phyloP scores from a whole-genome alignment of 92 coral and sea anemone species.

The Porites rus region DNA sequence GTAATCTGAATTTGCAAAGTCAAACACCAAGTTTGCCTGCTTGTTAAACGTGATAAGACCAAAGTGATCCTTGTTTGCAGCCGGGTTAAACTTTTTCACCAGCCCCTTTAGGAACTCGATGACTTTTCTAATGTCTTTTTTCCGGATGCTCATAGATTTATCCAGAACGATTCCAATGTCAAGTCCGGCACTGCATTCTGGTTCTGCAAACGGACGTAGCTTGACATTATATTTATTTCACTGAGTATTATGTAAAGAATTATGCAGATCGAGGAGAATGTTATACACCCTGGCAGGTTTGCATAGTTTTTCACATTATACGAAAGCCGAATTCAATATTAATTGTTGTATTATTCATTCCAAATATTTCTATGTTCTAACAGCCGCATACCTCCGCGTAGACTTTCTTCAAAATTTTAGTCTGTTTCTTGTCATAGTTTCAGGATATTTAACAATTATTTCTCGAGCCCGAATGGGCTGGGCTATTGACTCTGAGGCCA shows the following conservation, averaged over 20 bases:
- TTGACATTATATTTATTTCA: no score
- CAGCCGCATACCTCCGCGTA: no score
- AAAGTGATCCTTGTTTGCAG: constrained; percentile 7
- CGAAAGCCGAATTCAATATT: no score
- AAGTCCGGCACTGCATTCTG: constrained; percentile 1
- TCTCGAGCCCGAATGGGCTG: no score
- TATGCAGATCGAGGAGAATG: no score
- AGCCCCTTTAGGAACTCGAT: neutral
- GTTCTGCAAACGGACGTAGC: neutral
- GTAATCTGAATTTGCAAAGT: neutral
- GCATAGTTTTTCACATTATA: neutral
- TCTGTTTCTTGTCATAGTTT: no score
- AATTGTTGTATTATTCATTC: no score
- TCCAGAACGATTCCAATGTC: constrained; percentile 13
- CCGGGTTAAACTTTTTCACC: neutral
- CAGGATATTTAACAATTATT: no score
- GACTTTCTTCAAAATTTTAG: no score
- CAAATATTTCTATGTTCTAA: no score
- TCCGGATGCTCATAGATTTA: neutral
- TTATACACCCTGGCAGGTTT: neutral
- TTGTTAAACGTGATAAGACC: constrained; percentile 6
- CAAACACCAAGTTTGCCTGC: constrained; percentile 8
- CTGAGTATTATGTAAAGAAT: no score
- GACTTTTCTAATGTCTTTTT: neutral
- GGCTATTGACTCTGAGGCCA: no score